phyloP scores from a whole-genome alignment of 2,113 vertebrate genomes.

The Microtus montanus region DNA sequence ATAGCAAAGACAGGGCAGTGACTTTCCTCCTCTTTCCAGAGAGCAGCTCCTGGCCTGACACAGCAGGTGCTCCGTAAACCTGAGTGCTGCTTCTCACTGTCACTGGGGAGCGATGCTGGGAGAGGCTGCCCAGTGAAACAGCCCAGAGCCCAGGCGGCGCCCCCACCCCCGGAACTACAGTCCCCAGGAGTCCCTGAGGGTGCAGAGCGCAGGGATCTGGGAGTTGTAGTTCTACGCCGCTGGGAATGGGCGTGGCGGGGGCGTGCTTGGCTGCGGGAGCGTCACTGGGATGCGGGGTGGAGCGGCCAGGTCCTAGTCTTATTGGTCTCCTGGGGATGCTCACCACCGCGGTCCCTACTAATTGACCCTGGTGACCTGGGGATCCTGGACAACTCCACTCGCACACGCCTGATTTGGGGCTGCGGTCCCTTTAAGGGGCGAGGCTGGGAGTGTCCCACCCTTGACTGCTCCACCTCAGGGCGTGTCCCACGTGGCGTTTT shows the following conservation, averaged over 20 bases:
- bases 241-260: background rate
- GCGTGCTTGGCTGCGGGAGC: background rate
- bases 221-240: constrained; percentile 78
- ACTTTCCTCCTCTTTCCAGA: background rate
- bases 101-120: background rate
- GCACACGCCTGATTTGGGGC: background rate
- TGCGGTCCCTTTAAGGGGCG: constrained; percentile 62
- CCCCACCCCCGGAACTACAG: constrained; percentile 56
- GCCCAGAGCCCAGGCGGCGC: background rate
- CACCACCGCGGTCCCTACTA: background rate
- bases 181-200: constrained; percentile 65
- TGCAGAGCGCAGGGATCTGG: constrained; percentile 66
- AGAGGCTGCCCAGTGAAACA: background rate
- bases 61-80: background rate
- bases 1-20: background rate
- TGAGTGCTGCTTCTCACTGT: background rate
- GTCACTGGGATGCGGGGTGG: background rate
- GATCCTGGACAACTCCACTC: background rate
- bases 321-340: background rate
- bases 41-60: background rate
- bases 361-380: background rate
- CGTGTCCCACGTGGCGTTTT: background rate
- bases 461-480: background rate
- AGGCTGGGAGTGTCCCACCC: background rate
- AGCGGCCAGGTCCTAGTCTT: background rate